Evolutionary conservation across 1,140 invertebrate species (phyloP), one percentile per base, ranked within the genome.

Genomic region (Pachyrhynchus sulphureomaculatus): DNA sequence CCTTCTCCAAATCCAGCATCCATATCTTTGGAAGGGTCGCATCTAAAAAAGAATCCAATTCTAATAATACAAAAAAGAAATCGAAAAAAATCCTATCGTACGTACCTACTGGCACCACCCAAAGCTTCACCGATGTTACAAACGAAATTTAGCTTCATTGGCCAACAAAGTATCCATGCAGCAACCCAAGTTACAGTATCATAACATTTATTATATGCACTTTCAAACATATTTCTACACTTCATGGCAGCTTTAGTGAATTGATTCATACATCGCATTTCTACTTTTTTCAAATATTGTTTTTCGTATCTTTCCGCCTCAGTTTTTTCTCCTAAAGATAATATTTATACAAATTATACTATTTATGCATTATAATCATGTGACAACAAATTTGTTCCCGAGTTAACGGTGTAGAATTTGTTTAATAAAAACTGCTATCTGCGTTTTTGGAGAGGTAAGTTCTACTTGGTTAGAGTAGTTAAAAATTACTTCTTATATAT

Each of bases 91-190:
- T n/a, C n/a, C n/a, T n/a, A n/a, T n/a, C n/a, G n/a, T n/a, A n/a
- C 5, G 1, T 24, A 62, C 21, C 77, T 67, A 18, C 68, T 75
- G 3, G 71, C 69, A 20, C 78, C 74, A 13, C 79, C 75, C 74
- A 73, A 52, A 33, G 78, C 77, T 64, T 82, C 70, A 2, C 78
- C 78, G 21, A 89, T 74, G 55, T 87, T 84, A 68, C 88, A 90
- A 4, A 88, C 79, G 60, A 86, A 82, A 13, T 81, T 83, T n/a
- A 88, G 67, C 65, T 85, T 84, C 76, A 90, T 82, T 0, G 88
- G 86, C 86, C 85, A 87, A 64, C 89, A 90, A 0, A 89, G 68
- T 0, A 85, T 67, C 76, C 79, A 82, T 8, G 78, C 81, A 0
- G 81, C 78, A 6, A 81, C 62, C 58, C 78, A 78, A n/a, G 81